A percentile compares a stretch with the other conserved stretches of the same genome.
phyloP scores from a whole-genome alignment of 2,888 invertebrate species.

The Acrocera orbiculus region DNA sequence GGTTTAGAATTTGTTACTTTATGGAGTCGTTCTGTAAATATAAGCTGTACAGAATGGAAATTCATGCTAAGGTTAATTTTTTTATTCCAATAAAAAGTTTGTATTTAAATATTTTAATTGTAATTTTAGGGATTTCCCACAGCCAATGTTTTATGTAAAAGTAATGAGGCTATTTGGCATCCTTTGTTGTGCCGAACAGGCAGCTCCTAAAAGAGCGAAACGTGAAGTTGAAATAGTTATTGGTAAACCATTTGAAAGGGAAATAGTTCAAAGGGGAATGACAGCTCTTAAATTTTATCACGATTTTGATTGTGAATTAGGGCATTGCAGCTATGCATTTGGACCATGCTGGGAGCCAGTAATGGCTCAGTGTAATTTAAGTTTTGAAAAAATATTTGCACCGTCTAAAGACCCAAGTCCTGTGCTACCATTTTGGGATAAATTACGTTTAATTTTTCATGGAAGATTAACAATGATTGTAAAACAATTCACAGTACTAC shows the following conservation, averaged over 20 bases:
- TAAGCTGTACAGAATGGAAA: constrained; percentile 71
- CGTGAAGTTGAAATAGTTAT: constrained; percentile 40
- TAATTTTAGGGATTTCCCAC: constrained; percentile 68
- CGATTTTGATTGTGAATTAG: constrained; percentile 87
- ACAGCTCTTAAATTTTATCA: constrained; percentile 94
- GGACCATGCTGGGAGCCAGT: constrained; percentile 99
- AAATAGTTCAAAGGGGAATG: constrained; percentile 77
- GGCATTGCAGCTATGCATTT: constrained; percentile 80
- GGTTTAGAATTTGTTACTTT: constrained; percentile 74
- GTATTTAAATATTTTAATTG: too few species aligned
- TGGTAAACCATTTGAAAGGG: constrained; percentile 69
- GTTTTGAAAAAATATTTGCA: constrained; percentile 72
- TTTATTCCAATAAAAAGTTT: not conserved
- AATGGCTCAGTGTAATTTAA: constrained; percentile 35
- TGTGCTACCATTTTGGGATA: constrained; percentile 94
- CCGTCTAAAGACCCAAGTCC: constrained; percentile 86
- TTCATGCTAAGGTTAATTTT: constrained; percentile 48
- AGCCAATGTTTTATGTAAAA: constrained; percentile 71
- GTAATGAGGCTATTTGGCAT: constrained; percentile 78
- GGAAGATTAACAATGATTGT: constrained; percentile 73
- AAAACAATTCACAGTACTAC: constrained; percentile 69
- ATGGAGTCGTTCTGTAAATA: constrained; percentile 79
- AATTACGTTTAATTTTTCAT: constrained; percentile 78
- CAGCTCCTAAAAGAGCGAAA: constrained; percentile 44
- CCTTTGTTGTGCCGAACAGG: constrained; percentile 76